Evolutionary conservation across 2,888 invertebrate species (phyloP), one percentile per base, ranked within the genome.

Genomic region (Orthosia gracilis): DNA sequence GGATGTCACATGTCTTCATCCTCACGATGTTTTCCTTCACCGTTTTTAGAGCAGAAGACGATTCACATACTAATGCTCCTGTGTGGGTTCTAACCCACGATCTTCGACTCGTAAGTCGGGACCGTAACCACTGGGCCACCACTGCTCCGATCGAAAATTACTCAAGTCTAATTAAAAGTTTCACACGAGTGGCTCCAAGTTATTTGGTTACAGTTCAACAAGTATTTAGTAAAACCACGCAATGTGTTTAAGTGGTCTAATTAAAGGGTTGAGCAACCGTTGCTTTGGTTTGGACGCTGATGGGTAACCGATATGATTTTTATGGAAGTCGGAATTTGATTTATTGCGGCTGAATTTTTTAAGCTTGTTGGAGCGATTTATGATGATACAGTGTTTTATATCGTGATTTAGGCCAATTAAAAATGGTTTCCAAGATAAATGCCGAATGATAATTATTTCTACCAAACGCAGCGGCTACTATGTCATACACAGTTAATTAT

Each of bases 221-320:
- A n/a, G 0, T 47, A 82, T 54, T 62, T 78, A 66, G 82, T 49
- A 12, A 23, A n/a, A 40, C 47, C 47, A 3, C 50, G 82, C 73
- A 73, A 73, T 23, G 17, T 18, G 49, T 50, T 55, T 65, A 72
- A 82, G 40, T 58, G 83, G 45, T 26, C 82, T 54, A 78, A 78
- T 81, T 81, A 61, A n/a, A 21, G 21, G 31, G 69, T 81, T 78
- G 65, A 62, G 83, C 78, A 81, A 81, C 57, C 13, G 49, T 66
- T 69, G 23, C 40, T 21, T 15, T 50, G 58, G 54, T 58, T n/a
- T 9, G 21, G 18, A 68, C 15, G 13, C 26, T 54, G 78, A 82
- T 80, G 73, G 78, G 73, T 57, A 3, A 52, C 50, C 0, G 62
- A 66, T 76, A 69, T 13, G 50, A 13, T 50, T 26, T 3, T 18